A percentile compares a stretch with the other conserved stretches of the same genome.
phyloP scores from a whole-genome alignment of 2,113 vertebrate genomes.

The Chaetops frenatus region DNA sequence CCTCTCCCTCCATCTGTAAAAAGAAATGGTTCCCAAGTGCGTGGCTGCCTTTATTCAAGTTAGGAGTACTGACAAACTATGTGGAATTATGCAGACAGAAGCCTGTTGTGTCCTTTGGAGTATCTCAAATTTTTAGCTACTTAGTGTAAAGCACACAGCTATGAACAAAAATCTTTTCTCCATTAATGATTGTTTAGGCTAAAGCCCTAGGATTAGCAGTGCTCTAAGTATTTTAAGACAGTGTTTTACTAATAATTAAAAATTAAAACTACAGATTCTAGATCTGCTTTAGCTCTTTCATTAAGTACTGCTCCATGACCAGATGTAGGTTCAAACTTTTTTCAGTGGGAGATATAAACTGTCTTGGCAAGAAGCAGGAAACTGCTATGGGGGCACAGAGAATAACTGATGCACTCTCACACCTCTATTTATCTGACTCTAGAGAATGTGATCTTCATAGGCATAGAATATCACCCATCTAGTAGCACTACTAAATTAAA shows the following conservation, averaged over 20 bases:
- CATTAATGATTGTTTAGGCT: neutral
- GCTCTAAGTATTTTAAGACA: neutral
- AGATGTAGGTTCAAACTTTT: neutral
- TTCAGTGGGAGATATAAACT: neutral
- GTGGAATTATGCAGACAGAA: neutral
- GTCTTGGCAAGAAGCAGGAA: neutral
- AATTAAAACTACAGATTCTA: neutral
- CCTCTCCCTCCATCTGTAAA: neutral
- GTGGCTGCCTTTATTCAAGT: neutral
- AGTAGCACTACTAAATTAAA: neutral
- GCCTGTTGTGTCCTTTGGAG: neutral
- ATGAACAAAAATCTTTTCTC: neutral
- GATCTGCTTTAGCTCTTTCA: neutral
- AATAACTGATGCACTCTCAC: neutral
- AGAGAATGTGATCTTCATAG: neutral
- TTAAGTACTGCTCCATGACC: neutral
- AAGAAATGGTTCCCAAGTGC: neutral
- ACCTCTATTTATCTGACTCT: neutral
- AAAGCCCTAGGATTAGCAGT: neutral
- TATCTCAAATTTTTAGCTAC: neutral
- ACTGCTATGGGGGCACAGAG: neutral
- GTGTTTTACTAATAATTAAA: neutral
- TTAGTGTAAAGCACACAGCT: neutral
- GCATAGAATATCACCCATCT: neutral
- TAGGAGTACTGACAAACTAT: neutral